Conservation (phyloP, 2,888 invertebrate genomes). For the Taenaris catops region DNA sequence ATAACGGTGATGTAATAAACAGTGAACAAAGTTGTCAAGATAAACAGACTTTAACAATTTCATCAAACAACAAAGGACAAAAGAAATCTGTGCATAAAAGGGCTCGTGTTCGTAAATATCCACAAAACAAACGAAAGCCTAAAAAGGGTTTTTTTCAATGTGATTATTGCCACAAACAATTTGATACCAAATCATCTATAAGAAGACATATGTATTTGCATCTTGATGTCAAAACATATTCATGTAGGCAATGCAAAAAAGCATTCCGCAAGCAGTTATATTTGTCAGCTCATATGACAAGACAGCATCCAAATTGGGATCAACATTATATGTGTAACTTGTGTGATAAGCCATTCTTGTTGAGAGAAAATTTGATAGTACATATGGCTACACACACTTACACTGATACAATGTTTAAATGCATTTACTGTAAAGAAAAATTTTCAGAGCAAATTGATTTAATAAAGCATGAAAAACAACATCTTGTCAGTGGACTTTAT, state of each 20-base stretch:
- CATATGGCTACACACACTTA: slow-evolving; percentile 86
- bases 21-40: slow-evolving; percentile 24
- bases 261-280: slow-evolving; percentile 83
- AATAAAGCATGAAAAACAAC: slow-evolving; percentile 86
- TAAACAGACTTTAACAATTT: background rate
- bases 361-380: slow-evolving; percentile 86
- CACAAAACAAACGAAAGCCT: slow-evolving; percentile 11
- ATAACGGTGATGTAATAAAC: slow-evolving; percentile 58
- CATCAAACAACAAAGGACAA: slow-evolving; percentile 32
- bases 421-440: slow-evolving; percentile 80
- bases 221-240: slow-evolving; percentile 81
- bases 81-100: slow-evolving; percentile 9
- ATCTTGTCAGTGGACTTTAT: slow-evolving; percentile 86
- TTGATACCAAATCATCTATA: slow-evolving; percentile 82
- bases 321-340: slow-evolving; percentile 84
- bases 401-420: slow-evolving; percentile 75
- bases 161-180: slow-evolving; percentile 82
- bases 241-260: slow-evolving; percentile 82
- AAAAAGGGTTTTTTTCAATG: slow-evolving; percentile 54
- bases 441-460: slow-evolving; percentile 46
- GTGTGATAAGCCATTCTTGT: slow-evolving; percentile 87
- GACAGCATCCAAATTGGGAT: slow-evolving; percentile 67
- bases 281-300: slow-evolving; percentile 81
- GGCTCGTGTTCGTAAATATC: slow-evolving; percentile 1
- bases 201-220: slow-evolving; percentile 84